A percentile compares a stretch with the other conserved stretches of the same genome.
phyloP scores from a whole-genome alignment of 2,113 vertebrate species.

The Crocuta crocuta region DNA sequence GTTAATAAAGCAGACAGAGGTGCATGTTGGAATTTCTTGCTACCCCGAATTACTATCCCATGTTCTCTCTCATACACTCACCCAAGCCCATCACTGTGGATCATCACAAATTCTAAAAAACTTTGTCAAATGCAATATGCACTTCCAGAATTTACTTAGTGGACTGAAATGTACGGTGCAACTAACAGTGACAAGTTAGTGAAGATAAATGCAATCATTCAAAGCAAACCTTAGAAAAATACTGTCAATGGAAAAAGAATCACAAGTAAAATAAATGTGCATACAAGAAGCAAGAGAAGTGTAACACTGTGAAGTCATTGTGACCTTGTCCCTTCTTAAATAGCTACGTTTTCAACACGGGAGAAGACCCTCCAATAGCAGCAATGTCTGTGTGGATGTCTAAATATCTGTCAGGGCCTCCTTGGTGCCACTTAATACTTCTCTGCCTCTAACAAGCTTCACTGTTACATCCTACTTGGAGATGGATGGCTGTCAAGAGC shows the following conservation, averaged over 20 bases:
- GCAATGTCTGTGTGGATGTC: slow-evolving; percentile 2
- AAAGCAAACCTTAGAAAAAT: slow-evolving; percentile 4
- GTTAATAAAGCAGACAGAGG: neutral
- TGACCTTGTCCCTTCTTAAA: slow-evolving; percentile 26
- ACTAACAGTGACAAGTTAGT: neutral
- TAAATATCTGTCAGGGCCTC: slow-evolving; percentile 35
- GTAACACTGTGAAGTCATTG: neutral
- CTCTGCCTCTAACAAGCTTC: slow-evolving; percentile 55
- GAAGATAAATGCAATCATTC: neutral
- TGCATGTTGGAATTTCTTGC: neutral
- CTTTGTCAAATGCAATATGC: neutral
- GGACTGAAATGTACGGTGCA: neutral
- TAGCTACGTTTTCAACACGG: slow-evolving; percentile 59
- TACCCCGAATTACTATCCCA: neutral
- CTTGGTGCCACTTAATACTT: slow-evolving; percentile 28
- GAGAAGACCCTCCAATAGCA: neutral
- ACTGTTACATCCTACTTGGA: slow-evolving; percentile 24
- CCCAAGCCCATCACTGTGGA: neutral
- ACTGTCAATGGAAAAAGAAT: neutral
- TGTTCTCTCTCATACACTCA: neutral
- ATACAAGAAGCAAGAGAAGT: neutral
- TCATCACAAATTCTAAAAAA: slow-evolving; percentile 11
- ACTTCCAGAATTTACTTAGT: neutral
- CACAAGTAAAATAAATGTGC: neutral
- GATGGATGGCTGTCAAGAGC: slow-evolving; percentile 66